Base-by-base conservation (phyloP, 1,140 invertebrate species). In the Ruditapes philippinarum region DNA sequence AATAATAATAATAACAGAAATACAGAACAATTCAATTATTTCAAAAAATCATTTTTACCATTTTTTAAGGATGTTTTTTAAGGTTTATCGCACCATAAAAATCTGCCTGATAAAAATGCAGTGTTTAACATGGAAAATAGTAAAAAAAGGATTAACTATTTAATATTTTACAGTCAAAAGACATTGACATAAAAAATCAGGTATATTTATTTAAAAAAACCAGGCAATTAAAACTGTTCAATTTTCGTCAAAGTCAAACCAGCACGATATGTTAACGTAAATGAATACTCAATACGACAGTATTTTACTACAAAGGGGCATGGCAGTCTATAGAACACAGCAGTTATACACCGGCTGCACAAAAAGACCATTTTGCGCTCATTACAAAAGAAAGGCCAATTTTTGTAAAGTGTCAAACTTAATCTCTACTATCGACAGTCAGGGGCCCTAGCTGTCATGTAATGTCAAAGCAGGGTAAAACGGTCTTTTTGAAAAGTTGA, bases 351-450 rank as follows among this genome's bases (percentile, higher is more conserved):
- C 14, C 33, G 14, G 19, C 3, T 70, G 33, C 65, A 70, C 65
- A 70, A 70, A 40, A 28, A 36, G 33, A 38, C 33, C 65, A 70
- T 70, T 70, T 70, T 70, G 31, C 28, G 65, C 17, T 38, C 22
- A 38, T 70, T 70, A 70, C 65, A 70, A 70, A 19, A 38, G 65
- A 70, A 38, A 70, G 33, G 65, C 25, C 65, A 11, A 70, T 70
- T 33, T 38, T 40, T 70, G 65, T 38, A 70, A 70, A 70, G 65
- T 70, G 65, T 70, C 65, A 70, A 70, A 70, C 36, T 70, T 70
- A 38, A 70, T 70, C 65, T 70, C 38, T 70, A 17, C 4, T 38
- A 70, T 70, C 65, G 65, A 70, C 65, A 70, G 33, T 3, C 28
- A 38, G 12, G 38, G 65, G n/a, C 65, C 65, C 22, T 70, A 38